Evolutionary conservation across 30 jellyfish, hydroid and myxozoan genomes (phyloP), one percentile per base, ranked within the genome.

Genomic region (Aurelia coerulea): DNA sequence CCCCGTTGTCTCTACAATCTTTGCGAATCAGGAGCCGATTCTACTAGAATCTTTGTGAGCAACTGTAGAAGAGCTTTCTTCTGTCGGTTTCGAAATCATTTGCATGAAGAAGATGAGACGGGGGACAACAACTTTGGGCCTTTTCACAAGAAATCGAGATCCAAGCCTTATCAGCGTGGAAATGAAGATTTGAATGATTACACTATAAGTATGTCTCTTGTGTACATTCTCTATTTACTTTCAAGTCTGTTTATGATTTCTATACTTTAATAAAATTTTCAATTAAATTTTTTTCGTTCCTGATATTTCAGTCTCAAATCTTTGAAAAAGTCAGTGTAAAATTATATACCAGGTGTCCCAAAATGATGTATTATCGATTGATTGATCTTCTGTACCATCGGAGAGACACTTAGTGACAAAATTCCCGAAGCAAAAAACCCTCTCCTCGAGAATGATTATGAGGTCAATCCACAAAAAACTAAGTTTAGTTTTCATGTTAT

Each of bases 1-100:
- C 81, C 95, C 15, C 78, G 87, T 18, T 62, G 50, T 33, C 62
- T 74, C 5, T 64, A 51, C 76, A 84, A 63, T 13, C 31, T 76
- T 1, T 13, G 79, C 58, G 95, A 76, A 17, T 42, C 76, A 18
- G 62, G 74, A 10, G 41, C 90, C 16, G 46, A 62, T 15, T 60
- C 83, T 18, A 56, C 66, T 42, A 67, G 74, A 54, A 76, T 78
- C 7, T 42, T 66, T 34, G 91, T 68, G 0, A 69, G 77, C 31
- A 71, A 73, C 59, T 76, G 79, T 51, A 79, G 87, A 50, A 29
- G 95, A 46, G 79, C 95, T 11, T 86, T 86, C 67, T 86, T 69
- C 74, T 86, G 89, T 31, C 95, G 95, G 23, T 65, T 86, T 52
- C 85, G 81, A 31, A 86, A 67, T 41, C 41, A 50, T 49, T 18